Percentiles rank a stretch among this genome's conserved stretches.
Conservation (phyloP, 1,140 invertebrate species). For the Diachasmimorpha longicaudata region DNA sequence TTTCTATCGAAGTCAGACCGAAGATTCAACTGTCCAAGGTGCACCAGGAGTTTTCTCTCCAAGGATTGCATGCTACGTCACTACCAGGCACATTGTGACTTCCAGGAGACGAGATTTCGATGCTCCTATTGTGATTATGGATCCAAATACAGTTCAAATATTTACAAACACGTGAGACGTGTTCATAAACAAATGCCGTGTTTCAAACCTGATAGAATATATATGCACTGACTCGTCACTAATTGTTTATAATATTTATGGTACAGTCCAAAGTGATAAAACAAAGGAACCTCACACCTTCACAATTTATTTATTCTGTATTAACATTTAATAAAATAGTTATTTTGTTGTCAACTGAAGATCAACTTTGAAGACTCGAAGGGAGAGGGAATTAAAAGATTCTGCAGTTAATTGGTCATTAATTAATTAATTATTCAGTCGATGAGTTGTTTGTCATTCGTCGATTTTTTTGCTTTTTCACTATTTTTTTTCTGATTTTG, state of each 20-base stretch:
- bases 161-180: slow-evolving; percentile 51
- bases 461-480: too few species aligned
- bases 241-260: background rate
- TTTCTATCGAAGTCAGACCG: slow-evolving; percentile 26
- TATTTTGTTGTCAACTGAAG: background rate
- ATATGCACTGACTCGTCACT: slow-evolving; percentile 4
- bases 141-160: slow-evolving; percentile 57
- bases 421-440: too few species aligned
- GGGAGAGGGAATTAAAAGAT: too few species aligned
- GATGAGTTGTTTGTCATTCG: too few species aligned
- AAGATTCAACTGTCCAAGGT: slow-evolving; percentile 37
- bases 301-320: background rate
- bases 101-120: slow-evolving; percentile 51
- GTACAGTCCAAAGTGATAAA: background rate
- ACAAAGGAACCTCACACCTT: background rate
- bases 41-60: slow-evolving; percentile 32
- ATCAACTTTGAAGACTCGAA: background rate
- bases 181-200: slow-evolving; percentile 46
- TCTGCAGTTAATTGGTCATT: too few species aligned
- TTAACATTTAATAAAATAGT: background rate
- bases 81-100: slow-evolving; percentile 31
- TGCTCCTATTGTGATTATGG: slow-evolving; percentile 61
- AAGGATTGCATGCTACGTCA: slow-evolving; percentile 37
- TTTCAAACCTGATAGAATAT: slow-evolving; percentile 38
- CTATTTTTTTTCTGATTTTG: too few species aligned